phyloP scores from a whole-genome alignment of 2,113 vertebrate genomes.

The Prinia subflava region DNA sequence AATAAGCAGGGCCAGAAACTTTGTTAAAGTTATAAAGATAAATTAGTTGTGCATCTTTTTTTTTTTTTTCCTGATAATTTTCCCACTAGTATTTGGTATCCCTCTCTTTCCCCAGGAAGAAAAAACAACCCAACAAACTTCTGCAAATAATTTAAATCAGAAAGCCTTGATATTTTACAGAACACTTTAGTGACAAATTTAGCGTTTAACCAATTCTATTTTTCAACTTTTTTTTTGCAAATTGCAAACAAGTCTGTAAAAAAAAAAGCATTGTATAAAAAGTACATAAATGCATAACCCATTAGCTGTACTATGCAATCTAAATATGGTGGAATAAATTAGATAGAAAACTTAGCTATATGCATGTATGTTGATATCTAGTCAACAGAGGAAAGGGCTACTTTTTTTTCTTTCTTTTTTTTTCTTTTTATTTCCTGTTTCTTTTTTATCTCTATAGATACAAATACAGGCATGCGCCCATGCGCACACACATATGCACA shows the following conservation, averaged over 20 bases:
- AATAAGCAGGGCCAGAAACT: neutral
- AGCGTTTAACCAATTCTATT: slow-evolving; percentile 40
- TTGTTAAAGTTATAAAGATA: neutral
- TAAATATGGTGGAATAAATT: slow-evolving; percentile 91
- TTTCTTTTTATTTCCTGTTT: neutral
- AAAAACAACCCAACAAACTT: neutral
- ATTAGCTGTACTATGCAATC: slow-evolving; percentile 87
- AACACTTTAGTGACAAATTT: slow-evolving; percentile 54
- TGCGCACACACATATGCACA: neutral
- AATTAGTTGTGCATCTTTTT: slow-evolving; percentile 16
- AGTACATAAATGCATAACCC: slow-evolving; percentile 76
- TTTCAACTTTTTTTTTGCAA: slow-evolving; percentile 55
- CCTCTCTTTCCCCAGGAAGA: neutral
- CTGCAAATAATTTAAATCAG: slow-evolving; percentile 55
- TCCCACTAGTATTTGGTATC: neutral
- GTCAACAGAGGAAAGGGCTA: slow-evolving; percentile 79
- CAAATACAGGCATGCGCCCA: neutral
- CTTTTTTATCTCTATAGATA: slow-evolving; percentile 71
- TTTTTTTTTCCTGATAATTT: neutral
- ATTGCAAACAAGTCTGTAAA: slow-evolving; percentile 69
- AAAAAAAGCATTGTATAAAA: slow-evolving; percentile 69
- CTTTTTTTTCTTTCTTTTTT: neutral
- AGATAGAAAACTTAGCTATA: slow-evolving; percentile 82
- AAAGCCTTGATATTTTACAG: slow-evolving; percentile 63
- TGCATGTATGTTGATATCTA: slow-evolving; percentile 81